A percentile compares a stretch with the other conserved stretches of the same genome.
Evolutionary conservation across 2,113 vertebrate species (phyloP).

Genomic region (Sapajus apella): DNA sequence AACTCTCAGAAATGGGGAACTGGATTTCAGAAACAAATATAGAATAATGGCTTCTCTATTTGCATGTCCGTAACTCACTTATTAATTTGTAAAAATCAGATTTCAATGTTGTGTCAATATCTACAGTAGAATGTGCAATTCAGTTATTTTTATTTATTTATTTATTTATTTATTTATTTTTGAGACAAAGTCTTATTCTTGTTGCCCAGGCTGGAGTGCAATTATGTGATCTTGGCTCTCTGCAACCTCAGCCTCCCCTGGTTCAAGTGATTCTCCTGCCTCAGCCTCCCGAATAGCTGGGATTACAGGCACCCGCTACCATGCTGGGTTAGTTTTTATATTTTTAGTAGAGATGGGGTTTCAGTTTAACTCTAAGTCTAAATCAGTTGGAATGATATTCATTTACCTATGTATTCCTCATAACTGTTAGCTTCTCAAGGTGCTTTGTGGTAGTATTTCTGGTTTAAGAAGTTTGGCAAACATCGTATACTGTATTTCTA

Average conservation of each 20-base stretch:
- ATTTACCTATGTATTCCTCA: neutral
- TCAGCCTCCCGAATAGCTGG: too few relatives aligned
- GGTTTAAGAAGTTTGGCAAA: slow-evolving; percentile 1
- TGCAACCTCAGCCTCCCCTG: too few relatives aligned
- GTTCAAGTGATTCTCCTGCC: too few relatives aligned
- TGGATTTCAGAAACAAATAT: neutral
- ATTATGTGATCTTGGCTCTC: too few relatives aligned
- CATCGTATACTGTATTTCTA: neutral
- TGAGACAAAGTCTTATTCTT: too few relatives aligned
- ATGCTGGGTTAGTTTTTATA: too few relatives aligned
- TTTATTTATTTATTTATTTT: too few relatives aligned
- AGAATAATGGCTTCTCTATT: neutral
- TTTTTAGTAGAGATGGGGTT: too few relatives aligned
- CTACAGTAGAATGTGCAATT: neutral
- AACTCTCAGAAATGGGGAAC: neutral
- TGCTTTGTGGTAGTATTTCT: slow-evolving; percentile 5
- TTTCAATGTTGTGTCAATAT: neutral
- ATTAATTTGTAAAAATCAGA: neutral
- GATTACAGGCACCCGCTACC: too few relatives aligned
- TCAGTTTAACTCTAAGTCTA: neutral
- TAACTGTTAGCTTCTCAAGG: neutral
- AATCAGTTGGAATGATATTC: neutral
- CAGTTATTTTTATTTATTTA: neutral
- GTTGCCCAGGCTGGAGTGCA: too few relatives aligned
- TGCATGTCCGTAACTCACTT: neutral